A percentile compares a stretch with the other conserved stretches of the same genome.
These are phyloP conservation scores for Iguana delicatissima DNA, from an alignment of 2,797 vertebrate genomes.

Conservation along the genomic window DNA sequence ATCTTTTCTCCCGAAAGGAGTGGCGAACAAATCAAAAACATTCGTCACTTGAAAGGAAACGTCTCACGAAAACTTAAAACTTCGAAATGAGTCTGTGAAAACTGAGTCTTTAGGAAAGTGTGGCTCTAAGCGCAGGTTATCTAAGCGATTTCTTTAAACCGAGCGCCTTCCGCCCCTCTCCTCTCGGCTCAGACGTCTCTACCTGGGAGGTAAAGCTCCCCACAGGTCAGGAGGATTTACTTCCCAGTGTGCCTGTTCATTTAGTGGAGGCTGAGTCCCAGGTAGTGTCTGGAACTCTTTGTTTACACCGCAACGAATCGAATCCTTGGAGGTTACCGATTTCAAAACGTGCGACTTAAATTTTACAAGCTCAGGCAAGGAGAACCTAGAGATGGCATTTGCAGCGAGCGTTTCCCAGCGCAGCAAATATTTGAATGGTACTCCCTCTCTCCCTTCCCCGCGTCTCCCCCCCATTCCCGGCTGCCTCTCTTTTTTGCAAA, in stretches of 20 bases:
- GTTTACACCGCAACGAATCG: slow-evolving; percentile 75
- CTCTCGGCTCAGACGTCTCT: slow-evolving; percentile 43
- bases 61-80: too few species aligned
- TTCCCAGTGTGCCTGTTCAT: neutral
- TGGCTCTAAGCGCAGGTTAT: slow-evolving; percentile 49
- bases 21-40: too few species aligned
- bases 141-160: neutral
- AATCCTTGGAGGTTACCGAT: slow-evolving; percentile 78
- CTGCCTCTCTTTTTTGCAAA: slow-evolving; percentile 73
- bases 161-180: slow-evolving; percentile 5
- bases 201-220: neutral
- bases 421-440: slow-evolving; percentile 82
- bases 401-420: slow-evolving; percentile 75
- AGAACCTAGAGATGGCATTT: slow-evolving; percentile 76
- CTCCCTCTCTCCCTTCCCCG: neutral
- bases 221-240: neutral
- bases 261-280: too few species aligned
- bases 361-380: slow-evolving; percentile 79
- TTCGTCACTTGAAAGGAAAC: too few species aligned
- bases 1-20: neutral
- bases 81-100: neutral
- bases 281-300: slow-evolving; percentile 18
- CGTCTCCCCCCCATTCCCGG: neutral
- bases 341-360: slow-evolving; percentile 79
- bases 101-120: neutral